phyloP scores from a whole-genome alignment of 1,140 invertebrate genomes.

The Pogonus chalceus region DNA sequence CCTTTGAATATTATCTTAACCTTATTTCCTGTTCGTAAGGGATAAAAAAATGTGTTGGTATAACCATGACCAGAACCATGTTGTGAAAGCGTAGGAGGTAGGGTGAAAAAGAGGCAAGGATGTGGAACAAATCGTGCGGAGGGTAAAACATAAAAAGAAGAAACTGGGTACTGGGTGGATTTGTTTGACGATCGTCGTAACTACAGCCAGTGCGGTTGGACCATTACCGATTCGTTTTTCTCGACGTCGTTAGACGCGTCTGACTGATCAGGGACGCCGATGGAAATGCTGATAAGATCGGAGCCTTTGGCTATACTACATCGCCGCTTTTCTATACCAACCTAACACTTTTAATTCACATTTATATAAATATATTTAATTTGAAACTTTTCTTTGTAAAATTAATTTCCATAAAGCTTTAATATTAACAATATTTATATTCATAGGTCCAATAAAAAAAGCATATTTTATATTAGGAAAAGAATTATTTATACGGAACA shows the following conservation, averaged over 20 bases:
- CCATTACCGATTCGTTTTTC: neutral
- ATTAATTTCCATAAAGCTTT: neutral
- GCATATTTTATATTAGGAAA: too few relatives aligned
- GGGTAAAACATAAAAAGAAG: neutral
- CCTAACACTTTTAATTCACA: neutral
- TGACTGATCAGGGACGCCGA: neutral
- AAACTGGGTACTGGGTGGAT: too few relatives aligned
- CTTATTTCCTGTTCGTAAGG: neutral
- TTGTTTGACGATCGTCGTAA: neutral
- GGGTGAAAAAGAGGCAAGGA: neutral
- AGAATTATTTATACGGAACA: too few relatives aligned
- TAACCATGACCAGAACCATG: neutral
- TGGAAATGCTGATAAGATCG: neutral
- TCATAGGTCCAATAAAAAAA: too few relatives aligned
- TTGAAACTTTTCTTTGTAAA: neutral
- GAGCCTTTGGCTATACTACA: neutral
- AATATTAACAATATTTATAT: too few relatives aligned
- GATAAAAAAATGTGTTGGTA: neutral
- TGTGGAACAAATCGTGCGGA: neutral
- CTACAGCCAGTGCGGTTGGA: neutral
- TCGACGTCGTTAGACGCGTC: neutral
- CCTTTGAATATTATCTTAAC: too few relatives aligned
- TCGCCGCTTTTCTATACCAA: neutral
- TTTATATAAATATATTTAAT: neutral
- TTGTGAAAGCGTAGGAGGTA: neutral